phyloP scores from a whole-genome alignment of 2,888 invertebrate species.

The Zhengitettix transpicula region DNA sequence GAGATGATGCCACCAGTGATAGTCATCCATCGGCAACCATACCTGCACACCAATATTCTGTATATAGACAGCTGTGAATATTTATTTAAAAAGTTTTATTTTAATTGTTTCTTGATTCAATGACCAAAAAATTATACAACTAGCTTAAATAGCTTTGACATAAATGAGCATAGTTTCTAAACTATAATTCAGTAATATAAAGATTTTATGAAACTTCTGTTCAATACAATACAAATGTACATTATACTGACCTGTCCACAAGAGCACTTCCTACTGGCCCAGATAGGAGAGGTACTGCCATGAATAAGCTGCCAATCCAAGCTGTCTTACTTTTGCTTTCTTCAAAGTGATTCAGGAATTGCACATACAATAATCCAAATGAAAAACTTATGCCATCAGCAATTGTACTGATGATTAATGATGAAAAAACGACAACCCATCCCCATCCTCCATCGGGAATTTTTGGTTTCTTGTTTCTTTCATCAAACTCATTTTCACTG shows the following conservation, averaged over 20 bases:
- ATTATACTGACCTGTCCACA: constrained; percentile 49
- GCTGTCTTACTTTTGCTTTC: constrained; percentile 74
- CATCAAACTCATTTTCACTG: constrained; percentile 4
- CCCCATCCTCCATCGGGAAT: constrained; percentile 73
- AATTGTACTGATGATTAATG: constrained; percentile 71
- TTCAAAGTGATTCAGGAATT: constrained; percentile 63
- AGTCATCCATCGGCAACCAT: constrained; percentile 45
- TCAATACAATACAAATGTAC: no score
- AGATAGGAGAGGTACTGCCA: constrained; percentile 51
- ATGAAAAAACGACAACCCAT: constrained; percentile 76
- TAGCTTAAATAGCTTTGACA: no score
- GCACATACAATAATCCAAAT: constrained; percentile 75
- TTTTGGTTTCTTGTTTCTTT: constrained; percentile 25
- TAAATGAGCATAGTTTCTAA: no score
- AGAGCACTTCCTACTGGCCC: constrained; percentile 53
- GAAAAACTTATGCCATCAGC: constrained; percentile 89
- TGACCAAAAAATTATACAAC: no score
- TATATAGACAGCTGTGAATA: constrained; percentile 33
- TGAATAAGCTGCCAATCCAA: constrained; percentile 78
- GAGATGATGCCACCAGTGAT: constrained; percentile 26
- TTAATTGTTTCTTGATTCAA: no score
- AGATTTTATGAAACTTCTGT: no score
- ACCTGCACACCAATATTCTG: constrained; percentile 70
- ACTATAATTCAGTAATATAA: no score
- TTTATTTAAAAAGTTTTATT: no score